Base-by-base conservation (phyloP, 2,113 vertebrate species). In the Sapajus apella region DNA sequence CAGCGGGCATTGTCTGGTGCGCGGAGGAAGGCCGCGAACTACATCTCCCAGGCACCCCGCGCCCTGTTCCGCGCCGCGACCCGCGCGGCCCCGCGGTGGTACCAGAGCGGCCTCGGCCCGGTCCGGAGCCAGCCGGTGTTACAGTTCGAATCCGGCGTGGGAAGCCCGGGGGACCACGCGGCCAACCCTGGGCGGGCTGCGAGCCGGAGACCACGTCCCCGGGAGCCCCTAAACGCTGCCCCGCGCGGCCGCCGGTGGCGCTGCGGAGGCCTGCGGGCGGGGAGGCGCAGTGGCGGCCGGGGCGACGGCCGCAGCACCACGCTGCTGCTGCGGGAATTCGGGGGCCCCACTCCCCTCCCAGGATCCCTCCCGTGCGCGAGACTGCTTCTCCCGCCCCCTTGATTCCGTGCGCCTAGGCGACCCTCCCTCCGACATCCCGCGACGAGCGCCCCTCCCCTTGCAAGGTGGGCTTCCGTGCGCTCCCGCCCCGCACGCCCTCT, bases 131-230 rank as follows among this genome's bases (percentile, higher is more conserved):
- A 2, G 66, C 61, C 14, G 4, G 52, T 18, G 25, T 45, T n/a
- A 5, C 25, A 0, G 14, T 30, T 58, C 13, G n/a, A 72, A 61
- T 35, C 2, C 2, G 23, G 37, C 40, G 17, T 3, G 8, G 4
- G 84, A 17, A 8, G 23, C 12, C 37, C 4, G 50, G 21, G 43
- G n/a, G n/a, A 3, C 8, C 21, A 43, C 0, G 6, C 10, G 45
- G 64, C 20, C 64, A 35, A 27, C 6, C 14, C 16, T 3, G 0
- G 50, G 40, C 52, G 1, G 20, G 37, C 61, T 32, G 21, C 13
- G 1, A 1, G 37, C 17, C 0, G 23, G 55, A 32, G 21, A 6
- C 72, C 1, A 0, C 12, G 61, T 64, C 61, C 61, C 27, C 27
- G 2, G 61, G 61, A 64, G 61, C 61, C 61, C 61, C 27, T 12